Evolutionary conservation across 2,888 invertebrate species (phyloP).

Genomic region (Chrysolina americana): DNA sequence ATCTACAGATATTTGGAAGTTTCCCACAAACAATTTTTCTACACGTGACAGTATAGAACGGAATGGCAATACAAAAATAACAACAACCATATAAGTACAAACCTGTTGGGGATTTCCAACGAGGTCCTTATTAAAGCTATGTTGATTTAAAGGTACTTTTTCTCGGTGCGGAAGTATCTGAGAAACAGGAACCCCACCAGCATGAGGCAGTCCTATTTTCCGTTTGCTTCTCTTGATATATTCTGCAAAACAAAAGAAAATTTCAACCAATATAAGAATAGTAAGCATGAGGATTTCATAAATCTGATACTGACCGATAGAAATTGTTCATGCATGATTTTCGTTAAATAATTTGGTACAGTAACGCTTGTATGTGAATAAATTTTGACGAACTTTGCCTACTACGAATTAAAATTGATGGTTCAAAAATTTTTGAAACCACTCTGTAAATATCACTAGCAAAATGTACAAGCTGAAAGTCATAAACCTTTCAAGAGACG

Average conservation of each 20-base stretch:
- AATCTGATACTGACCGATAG: neutral
- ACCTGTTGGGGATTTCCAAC: conserved; percentile 65
- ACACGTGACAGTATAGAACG: too few relatives aligned
- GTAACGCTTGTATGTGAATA: too few relatives aligned
- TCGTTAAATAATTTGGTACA: too few relatives aligned
- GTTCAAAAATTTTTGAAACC: too few relatives aligned
- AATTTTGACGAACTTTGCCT: too few relatives aligned
- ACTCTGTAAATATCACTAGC: too few relatives aligned
- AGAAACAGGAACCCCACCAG: conserved; percentile 75
- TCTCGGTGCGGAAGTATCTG: conserved; percentile 79
- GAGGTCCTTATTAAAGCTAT: conserved; percentile 62
- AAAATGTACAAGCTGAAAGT: conserved; percentile 1
- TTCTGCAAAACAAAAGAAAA: conserved; percentile 68
- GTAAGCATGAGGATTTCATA: neutral
- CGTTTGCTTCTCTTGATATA: conserved; percentile 77
- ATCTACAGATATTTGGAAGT: too few relatives aligned
- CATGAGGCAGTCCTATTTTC: conserved; percentile 74
- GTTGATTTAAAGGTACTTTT: conserved; percentile 72
- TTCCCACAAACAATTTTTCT: too few relatives aligned
- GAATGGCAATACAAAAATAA: neutral
- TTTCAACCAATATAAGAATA: conserved; percentile 7
- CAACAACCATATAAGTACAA: conserved; percentile 29
- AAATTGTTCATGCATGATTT: too few relatives aligned
- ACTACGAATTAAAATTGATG: too few relatives aligned
- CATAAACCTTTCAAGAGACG: neutral